Conservation (phyloP, 2,888 invertebrate genomes). For the Neuroscelio doddi region DNA sequence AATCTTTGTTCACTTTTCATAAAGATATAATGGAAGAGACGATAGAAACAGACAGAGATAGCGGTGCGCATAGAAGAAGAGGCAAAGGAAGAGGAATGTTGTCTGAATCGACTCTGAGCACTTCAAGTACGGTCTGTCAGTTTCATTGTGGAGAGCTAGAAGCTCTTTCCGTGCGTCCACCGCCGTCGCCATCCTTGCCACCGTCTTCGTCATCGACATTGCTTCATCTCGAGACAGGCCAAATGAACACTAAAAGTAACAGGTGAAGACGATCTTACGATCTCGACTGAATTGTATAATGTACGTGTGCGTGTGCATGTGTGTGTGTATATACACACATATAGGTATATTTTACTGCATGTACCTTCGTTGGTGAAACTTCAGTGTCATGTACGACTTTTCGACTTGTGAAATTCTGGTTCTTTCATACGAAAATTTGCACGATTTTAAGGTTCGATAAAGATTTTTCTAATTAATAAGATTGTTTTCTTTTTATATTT, state of each 20-base stretch:
- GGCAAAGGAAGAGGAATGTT: conserved; percentile 58
- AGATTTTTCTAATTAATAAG: too few relatives aligned
- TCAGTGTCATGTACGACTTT: neutral
- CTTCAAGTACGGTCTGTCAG: conserved; percentile 68
- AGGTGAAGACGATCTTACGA: conserved; percentile 49
- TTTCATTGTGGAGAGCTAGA: conserved; percentile 68
- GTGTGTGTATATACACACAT: too few relatives aligned
- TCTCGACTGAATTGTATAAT: conserved; percentile 39
- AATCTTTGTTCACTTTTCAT: conserved; percentile 51
- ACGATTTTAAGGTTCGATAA: too few relatives aligned
- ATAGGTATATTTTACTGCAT: conserved; percentile 24
- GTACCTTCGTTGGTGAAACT: conserved; percentile 24
- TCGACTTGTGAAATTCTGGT: conserved; percentile 31
- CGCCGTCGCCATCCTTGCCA: conserved; percentile 53
- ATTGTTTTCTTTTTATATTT: too few relatives aligned
- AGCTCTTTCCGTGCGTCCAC: conserved; percentile 55
- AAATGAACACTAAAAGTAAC: conserved; percentile 45
- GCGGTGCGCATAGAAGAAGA: conserved; percentile 49
- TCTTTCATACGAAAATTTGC: conserved; percentile 46
- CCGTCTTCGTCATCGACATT: conserved; percentile 52
- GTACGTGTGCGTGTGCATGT: too few relatives aligned
- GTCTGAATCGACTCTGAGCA: conserved; percentile 68
- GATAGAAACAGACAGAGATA: conserved; percentile 50
- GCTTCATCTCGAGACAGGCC: conserved; percentile 55
- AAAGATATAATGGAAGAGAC: conserved; percentile 50